Percentiles rank a stretch among this genome's conserved stretches.
Conservation (phyloP, 2,888 invertebrate genomes). For the Pollenia labialis region DNA sequence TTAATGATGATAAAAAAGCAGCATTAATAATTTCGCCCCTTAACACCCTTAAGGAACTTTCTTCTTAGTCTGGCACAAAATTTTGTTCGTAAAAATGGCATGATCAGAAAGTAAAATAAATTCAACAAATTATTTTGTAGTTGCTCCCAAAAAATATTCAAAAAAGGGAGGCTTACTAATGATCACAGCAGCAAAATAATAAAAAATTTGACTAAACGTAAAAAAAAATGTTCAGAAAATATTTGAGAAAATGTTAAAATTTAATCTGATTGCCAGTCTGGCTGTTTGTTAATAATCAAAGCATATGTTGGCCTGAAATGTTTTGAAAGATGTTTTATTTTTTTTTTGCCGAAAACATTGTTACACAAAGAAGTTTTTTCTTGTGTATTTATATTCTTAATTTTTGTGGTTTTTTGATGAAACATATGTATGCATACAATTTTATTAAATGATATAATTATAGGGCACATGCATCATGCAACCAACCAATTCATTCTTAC, state of each 20-base stretch:
- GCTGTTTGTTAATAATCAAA: conserved; percentile 25
- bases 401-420: conserved; percentile 75
- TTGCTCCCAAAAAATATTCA: background rate
- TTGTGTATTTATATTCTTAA: conserved; percentile 44
- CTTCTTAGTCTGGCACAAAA: conserved; percentile 31
- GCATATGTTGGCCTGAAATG: background rate
- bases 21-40: conserved; percentile 55
- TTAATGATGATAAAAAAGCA: conserved; percentile 59
- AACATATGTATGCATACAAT: conserved; percentile 82
- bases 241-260: background rate
- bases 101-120: background rate
- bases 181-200: conserved; percentile 27
- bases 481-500: conserved; percentile 32
- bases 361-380: background rate
- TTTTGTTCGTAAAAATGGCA: conserved; percentile 28
- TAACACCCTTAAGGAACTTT: conserved; percentile 61
- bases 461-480: conserved; percentile 76
- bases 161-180: conserved; percentile 38
- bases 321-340: conserved; percentile 1
- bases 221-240: background rate
- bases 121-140: conserved; percentile 30
- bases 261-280: background rate
- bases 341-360: background rate
- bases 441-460: conserved; percentile 83
- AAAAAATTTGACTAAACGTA: conserved; percentile 10